Evolutionary conservation across 2,888 invertebrate genomes (phyloP).

Genomic region (Geotrupes spiniger): DNA sequence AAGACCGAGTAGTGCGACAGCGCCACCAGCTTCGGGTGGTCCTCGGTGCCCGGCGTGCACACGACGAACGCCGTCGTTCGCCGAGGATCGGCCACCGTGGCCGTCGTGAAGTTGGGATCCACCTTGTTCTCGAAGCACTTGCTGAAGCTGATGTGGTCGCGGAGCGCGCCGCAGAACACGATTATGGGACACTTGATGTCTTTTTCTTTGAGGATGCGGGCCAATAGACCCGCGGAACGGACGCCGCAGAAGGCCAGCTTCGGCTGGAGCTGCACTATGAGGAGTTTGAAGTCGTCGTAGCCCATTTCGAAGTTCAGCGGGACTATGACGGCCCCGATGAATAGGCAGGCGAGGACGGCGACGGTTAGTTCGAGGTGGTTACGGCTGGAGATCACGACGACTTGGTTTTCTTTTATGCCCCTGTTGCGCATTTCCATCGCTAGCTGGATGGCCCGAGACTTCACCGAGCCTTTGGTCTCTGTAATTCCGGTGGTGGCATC

Average conservation of each 20-base stretch:
- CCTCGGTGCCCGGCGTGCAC: constrained; percentile 38
- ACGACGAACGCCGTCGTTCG: constrained; percentile 39
- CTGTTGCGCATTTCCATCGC: constrained; percentile 34
- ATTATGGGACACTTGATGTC: constrained; percentile 11
- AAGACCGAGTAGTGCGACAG: constrained; percentile 39
- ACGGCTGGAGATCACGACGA: constrained; percentile 38
- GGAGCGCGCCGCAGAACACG: constrained; percentile 29
- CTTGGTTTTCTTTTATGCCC: constrained; percentile 35
- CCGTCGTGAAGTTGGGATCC: constrained; percentile 29
- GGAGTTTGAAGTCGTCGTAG: constrained; percentile 31
- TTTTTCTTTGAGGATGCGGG: constrained; percentile 28
- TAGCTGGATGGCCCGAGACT: constrained; percentile 35
- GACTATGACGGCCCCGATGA: constrained; percentile 41
- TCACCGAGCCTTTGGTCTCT: constrained; percentile 41
- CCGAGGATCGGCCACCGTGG: constrained; percentile 32
- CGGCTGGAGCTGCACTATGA: constrained; percentile 37
- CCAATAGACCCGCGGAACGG: constrained; percentile 35
- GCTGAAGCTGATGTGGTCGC: constrained; percentile 25
- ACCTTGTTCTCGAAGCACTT: constrained; percentile 18
- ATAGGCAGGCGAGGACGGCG: constrained; percentile 37
- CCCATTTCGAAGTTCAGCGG: constrained; percentile 37
- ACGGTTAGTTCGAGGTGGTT: constrained; percentile 40
- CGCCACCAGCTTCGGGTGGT: constrained; percentile 37
- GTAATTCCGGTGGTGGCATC: constrained; percentile 38
- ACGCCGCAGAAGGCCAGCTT: constrained; percentile 42